phyloP scores from a whole-genome alignment of 2,888 invertebrate genomes.

The Cephus nigrinus region DNA sequence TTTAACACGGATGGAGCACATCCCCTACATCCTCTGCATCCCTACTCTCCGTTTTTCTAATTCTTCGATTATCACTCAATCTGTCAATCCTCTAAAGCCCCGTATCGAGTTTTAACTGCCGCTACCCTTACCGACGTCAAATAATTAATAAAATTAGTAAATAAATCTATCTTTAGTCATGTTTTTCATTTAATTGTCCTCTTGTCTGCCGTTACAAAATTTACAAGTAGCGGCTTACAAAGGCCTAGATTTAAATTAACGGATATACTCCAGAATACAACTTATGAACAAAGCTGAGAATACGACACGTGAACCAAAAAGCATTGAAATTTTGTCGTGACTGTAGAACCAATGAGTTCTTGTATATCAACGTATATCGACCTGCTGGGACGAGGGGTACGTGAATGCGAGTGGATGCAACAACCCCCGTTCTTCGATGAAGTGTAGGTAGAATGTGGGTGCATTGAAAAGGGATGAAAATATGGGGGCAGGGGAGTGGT shows the following conservation, averaged over 20 bases:
- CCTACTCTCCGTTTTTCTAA: background rate
- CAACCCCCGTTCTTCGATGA: constrained; percentile 19
- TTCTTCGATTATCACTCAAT: background rate
- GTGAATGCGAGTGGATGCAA: constrained; percentile 48
- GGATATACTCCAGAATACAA: too few species aligned
- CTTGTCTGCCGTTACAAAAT: background rate
- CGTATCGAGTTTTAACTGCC: background rate
- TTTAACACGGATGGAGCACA: background rate
- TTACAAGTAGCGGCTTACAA: background rate
- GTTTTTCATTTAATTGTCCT: background rate
- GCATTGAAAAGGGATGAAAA: background rate
- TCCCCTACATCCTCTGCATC: background rate
- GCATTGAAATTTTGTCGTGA: background rate
- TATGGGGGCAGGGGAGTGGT: background rate
- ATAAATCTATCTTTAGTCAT: background rate
- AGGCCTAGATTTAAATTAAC: background rate
- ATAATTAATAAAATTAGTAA: background rate
- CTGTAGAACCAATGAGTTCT: background rate
- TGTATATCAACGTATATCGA: constrained; percentile 49
- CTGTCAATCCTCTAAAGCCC: background rate
- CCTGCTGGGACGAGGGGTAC: constrained; percentile 50
- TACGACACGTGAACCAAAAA: background rate
- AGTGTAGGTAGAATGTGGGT: background rate
- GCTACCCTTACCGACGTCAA: background rate
- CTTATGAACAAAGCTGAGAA: background rate